phyloP scores from a whole-genome alignment of 2,797 vertebrate species.

The Manis pentadactyla region DNA sequence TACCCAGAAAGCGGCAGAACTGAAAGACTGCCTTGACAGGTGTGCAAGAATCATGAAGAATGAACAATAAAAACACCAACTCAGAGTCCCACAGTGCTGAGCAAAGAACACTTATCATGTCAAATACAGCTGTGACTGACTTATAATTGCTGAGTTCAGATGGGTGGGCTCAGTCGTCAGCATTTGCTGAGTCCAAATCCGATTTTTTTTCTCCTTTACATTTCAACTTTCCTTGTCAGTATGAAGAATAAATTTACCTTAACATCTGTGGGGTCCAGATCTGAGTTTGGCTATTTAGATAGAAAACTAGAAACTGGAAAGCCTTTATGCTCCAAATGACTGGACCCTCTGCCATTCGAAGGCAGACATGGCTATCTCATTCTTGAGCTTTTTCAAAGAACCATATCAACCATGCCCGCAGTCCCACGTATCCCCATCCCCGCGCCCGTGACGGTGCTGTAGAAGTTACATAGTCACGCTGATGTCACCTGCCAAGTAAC shows the following conservation, averaged over 20 bases:
- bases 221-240: background rate
- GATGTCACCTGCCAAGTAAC: constrained; percentile 54
- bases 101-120: background rate
- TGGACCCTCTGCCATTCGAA: background rate
- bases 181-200: background rate
- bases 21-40: constrained; percentile 2
- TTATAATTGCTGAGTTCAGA: background rate
- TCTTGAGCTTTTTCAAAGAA: background rate
- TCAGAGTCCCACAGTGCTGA: background rate
- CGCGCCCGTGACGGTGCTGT: background rate
- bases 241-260: background rate
- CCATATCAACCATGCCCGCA: background rate
- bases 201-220: background rate
- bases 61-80: background rate
- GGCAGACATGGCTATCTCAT: background rate
- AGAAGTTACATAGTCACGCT: background rate
- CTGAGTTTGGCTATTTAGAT: background rate
- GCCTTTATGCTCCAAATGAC: background rate
- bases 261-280: background rate
- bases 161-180: background rate
- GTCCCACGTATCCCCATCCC: background rate
- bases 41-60: background rate
- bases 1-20: background rate
- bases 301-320: background rate
- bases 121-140: background rate